A percentile compares a stretch with the other conserved stretches of the same genome.
These are phyloP conservation scores for Plectropomus leopardus DNA, from an alignment of 2,113 vertebrate genomes.

Conservation along the genomic window DNA sequence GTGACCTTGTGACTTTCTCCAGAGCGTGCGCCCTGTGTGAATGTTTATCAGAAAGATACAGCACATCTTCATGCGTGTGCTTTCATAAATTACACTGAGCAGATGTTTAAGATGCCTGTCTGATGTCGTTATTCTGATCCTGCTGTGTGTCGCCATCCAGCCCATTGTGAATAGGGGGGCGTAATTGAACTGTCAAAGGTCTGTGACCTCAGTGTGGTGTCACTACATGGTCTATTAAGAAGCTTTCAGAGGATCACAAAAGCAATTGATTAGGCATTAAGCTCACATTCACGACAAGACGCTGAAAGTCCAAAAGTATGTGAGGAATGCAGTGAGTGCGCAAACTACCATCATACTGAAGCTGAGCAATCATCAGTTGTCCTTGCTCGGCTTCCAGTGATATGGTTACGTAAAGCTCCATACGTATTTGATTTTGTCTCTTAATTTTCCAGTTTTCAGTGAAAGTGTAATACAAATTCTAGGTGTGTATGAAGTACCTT, in stretches of 20 bases:
- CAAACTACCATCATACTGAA: not conserved
- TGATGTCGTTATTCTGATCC: conserved; percentile 52
- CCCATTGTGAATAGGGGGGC: conserved; percentile 32
- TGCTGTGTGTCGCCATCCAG: conserved; percentile 22
- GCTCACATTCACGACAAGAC: conserved; percentile 50
- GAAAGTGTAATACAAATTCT: no score
- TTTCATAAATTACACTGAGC: conserved; percentile 30
- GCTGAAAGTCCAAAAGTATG: conserved; percentile 45
- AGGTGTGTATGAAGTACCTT: no score
- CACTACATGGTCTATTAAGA: conserved; percentile 56
- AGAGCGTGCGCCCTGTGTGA: not conserved
- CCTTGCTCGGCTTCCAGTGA: not conserved
- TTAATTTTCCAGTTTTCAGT: no score
- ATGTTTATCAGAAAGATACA: conserved; percentile 23
- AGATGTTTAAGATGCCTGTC: conserved; percentile 44
- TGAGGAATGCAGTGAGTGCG: conserved; percentile 50
- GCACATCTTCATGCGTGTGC: not conserved
- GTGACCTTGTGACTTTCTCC: conserved; percentile 27
- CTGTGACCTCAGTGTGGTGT: conserved; percentile 53
- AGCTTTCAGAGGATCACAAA: conserved; percentile 65
- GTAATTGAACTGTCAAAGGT: conserved; percentile 66
- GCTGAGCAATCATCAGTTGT: conserved; percentile 2
- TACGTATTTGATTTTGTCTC: no score
- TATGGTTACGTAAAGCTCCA: conserved; percentile 13
- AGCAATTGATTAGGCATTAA: conserved; percentile 68